A percentile compares a stretch with the other conserved stretches of the same genome.
These are phyloP conservation scores for Catharus bicknelli DNA, from an alignment of 2,113 vertebrate genomes.

Conservation along the genomic window DNA sequence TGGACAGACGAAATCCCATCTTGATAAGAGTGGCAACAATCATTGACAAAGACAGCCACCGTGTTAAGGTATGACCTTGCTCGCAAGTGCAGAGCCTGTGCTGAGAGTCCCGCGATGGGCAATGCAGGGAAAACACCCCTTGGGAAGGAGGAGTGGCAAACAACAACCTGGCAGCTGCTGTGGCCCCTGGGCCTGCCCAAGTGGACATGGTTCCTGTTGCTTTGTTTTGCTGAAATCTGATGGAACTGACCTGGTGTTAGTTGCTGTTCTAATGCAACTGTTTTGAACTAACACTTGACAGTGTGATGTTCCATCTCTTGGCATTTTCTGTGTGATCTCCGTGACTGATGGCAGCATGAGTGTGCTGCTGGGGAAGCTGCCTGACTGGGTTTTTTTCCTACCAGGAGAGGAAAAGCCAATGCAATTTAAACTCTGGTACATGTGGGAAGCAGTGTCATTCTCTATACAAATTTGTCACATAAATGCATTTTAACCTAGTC, in stretches of 20 bases:
- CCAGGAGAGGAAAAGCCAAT: background rate
- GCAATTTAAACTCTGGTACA: background rate
- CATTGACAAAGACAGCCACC: constrained; percentile 77
- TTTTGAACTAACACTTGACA: background rate
- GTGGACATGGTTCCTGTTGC: background rate
- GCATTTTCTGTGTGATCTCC: background rate
- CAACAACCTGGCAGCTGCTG: background rate
- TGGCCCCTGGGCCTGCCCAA: background rate
- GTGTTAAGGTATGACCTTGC: constrained; percentile 76
- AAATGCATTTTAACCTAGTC: background rate
- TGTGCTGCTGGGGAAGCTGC: background rate
- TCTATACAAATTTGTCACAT: background rate
- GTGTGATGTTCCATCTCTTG: background rate
- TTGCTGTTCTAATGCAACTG: background rate
- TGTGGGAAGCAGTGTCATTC: background rate
- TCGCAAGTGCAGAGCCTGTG: background rate
- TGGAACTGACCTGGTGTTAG: background rate
- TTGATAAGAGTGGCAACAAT: constrained; percentile 84
- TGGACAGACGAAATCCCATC: constrained; percentile 85
- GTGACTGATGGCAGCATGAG: background rate
- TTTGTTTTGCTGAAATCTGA: background rate
- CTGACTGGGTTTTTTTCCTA: background rate
- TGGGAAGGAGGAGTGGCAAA: background rate
- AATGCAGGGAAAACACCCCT: fast-evolving
- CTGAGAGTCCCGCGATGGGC: background rate